These are phyloP conservation scores for Sitophilus oryzae DNA, from an alignment of 1,140 invertebrate genomes.

Conservation along the genomic window DNA sequence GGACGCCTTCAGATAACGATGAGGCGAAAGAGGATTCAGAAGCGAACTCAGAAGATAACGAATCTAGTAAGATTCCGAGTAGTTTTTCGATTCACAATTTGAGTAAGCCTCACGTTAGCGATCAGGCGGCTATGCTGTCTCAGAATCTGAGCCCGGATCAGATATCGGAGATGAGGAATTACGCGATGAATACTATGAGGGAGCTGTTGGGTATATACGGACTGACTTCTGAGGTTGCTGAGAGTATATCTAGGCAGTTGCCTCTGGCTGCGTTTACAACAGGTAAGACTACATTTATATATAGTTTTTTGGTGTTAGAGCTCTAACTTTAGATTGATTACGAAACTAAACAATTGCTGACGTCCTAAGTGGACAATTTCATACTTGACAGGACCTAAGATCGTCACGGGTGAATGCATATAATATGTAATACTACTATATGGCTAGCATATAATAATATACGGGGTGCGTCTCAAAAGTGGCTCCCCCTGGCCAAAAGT, in stretches of 20 bases:
- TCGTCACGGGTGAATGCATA: too few species aligned
- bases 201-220: conserved; percentile 68
- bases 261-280: conserved; percentile 41
- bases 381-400: too few species aligned
- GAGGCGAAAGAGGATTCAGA: conserved; percentile 20
- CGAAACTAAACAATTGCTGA: too few species aligned
- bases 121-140: conserved; percentile 2
- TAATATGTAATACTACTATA: too few species aligned
- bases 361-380: too few species aligned
- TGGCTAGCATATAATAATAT: too few species aligned
- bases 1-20: conserved; percentile 26
- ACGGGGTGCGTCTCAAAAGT: too few species aligned
- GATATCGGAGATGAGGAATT: conserved; percentile 54
- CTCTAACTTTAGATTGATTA: too few species aligned
- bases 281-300: conserved; percentile 34
- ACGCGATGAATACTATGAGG: conserved; percentile 69
- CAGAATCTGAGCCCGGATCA: conserved; percentile 28
- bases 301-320: not conserved
- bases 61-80: conserved; percentile 36
- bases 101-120: conserved; percentile 38
- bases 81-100: conserved; percentile 43
- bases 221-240: conserved; percentile 55
- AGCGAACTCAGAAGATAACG: conserved; percentile 31
- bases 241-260: conserved; percentile 53
- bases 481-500: too few species aligned